Percentiles rank a stretch among this genome's conserved stretches.
Evolutionary conservation across 2,888 invertebrate species (phyloP).

Genomic region (Aleiodes leptofemur): DNA sequence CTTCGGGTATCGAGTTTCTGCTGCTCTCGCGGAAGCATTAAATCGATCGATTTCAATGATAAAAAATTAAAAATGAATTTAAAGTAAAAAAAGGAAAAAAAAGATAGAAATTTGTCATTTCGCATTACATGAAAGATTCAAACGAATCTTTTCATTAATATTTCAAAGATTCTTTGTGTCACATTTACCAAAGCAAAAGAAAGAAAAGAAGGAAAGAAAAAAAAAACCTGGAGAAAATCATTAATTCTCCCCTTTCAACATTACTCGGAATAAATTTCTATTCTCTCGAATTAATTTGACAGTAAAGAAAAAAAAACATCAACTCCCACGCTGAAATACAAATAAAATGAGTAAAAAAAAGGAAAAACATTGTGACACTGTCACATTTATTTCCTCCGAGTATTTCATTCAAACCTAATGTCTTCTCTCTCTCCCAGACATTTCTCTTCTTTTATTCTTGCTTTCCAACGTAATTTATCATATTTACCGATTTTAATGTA

Average conservation of each 20-base stretch:
- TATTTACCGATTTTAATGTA: slow-evolving; percentile 33
- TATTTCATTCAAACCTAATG: slow-evolving; percentile 26
- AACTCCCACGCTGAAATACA: background rate
- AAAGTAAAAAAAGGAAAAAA: background rate
- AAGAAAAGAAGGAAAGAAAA: too few relatives aligned
- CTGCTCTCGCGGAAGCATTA: slow-evolving; percentile 36
- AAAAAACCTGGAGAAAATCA: too few relatives aligned
- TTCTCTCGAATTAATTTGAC: too few relatives aligned
- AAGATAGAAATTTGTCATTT: background rate
- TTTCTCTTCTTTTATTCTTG: slow-evolving; percentile 6
- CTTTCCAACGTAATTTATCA: slow-evolving; percentile 22
- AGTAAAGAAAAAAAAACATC: too few relatives aligned
- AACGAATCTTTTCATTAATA: too few relatives aligned
- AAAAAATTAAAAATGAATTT: slow-evolving; percentile 1
- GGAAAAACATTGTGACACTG: background rate
- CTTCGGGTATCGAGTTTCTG: slow-evolving; percentile 43
- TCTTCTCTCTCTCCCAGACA: slow-evolving; percentile 19
- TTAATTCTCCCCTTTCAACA: too few relatives aligned
- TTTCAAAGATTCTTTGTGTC: too few relatives aligned
- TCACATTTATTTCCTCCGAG: slow-evolving; percentile 17
- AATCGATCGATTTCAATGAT: slow-evolving; percentile 28
- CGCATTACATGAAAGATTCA: too few relatives aligned
- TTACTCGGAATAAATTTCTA: too few relatives aligned
- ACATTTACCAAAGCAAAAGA: too few relatives aligned
- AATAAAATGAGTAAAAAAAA: background rate